Evolutionary conservation across 2,797 vertebrate species (phyloP), one percentile per base, ranked within the genome.

Genomic region (Pyrocephalus nanus): DNA sequence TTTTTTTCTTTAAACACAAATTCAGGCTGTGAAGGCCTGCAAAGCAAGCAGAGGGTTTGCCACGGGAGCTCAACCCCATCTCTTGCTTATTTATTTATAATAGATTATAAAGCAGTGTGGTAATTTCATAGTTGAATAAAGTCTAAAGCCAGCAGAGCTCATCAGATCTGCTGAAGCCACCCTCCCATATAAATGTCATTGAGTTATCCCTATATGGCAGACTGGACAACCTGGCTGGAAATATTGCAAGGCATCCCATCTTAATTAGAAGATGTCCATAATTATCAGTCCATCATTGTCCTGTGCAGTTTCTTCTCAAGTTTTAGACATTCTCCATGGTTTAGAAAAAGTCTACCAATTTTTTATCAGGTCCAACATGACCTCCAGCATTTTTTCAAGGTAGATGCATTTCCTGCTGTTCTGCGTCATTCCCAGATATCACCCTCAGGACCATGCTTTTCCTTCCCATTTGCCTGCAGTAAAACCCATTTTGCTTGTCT

Each of bases 61-160:
- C 80, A 25, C 10, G 34, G 86, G 87, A 97, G 80, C 89, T 96
- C 92, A 96, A 55, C 40, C 66, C 54, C 11, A 32, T 94, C 50
- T 72, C 55, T 86, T 92, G 79, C 92, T 96, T 95, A 34, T 93
- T 81, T 92, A 95, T 95, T 96, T 96, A 71, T 88, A 97, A 43
- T 11, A 74, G 36, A 72, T 86, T 85, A 80, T 64, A 94, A 96
- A 96, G 88, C 89, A 90, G 55, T 82, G 91, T 95, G 96, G 94
- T 77, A 97, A 96, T 97, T 96, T 93, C 90, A 82, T 58, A 87
- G 45, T 55, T 40, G 8, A 93, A 85, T 91, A 71, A 91, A 80
- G 65, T 54, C 76, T 61, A 60, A 90, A 88, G 66, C 16, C 92
- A 82, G 45, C 21, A 87, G 71, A 93, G 55, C 55, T 87, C 74